These are phyloP conservation scores for Opisthocomus hoazin DNA, from an alignment of 2,113 vertebrate species.

Conservation along the genomic window DNA sequence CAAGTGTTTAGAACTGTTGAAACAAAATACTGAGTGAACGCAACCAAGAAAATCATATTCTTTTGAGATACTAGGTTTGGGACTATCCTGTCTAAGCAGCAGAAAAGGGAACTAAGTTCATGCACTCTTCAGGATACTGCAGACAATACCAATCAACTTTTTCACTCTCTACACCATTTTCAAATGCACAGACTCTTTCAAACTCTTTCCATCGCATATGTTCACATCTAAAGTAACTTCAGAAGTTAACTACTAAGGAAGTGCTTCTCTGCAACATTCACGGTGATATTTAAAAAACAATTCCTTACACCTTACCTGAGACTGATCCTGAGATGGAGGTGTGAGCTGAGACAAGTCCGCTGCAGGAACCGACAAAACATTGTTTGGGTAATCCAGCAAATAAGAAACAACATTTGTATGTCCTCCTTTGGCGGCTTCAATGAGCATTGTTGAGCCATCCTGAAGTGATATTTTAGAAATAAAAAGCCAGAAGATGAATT, in stretches of 20 bases:
- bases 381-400: conserved; percentile 98
- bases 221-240: not conserved
- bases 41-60: not conserved
- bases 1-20: not conserved
- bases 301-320: conserved; percentile 82
- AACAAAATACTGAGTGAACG: not conserved
- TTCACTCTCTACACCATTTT: not conserved
- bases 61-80: not conserved
- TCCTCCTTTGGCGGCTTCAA: conserved; percentile 98
- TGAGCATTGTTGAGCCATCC: conserved; percentile 99
- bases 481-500: conserved; percentile 6
- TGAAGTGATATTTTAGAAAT: conserved; percentile 56
- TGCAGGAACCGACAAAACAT: conserved; percentile 89
- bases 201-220: not conserved
- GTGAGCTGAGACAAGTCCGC: conserved; percentile 93
- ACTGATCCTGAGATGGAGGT: conserved; percentile 93
- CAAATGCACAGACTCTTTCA: not conserved
- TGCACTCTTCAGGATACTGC: not conserved
- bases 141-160: not conserved
- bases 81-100: not conserved
- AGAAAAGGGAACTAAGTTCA: not conserved
- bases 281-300: not conserved
- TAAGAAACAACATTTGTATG: conserved; percentile 99
- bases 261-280: not conserved
- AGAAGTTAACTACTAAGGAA: not conserved